Conservation (phyloP, 2,888 invertebrate genomes). For the Flexamia atlantica region DNA sequence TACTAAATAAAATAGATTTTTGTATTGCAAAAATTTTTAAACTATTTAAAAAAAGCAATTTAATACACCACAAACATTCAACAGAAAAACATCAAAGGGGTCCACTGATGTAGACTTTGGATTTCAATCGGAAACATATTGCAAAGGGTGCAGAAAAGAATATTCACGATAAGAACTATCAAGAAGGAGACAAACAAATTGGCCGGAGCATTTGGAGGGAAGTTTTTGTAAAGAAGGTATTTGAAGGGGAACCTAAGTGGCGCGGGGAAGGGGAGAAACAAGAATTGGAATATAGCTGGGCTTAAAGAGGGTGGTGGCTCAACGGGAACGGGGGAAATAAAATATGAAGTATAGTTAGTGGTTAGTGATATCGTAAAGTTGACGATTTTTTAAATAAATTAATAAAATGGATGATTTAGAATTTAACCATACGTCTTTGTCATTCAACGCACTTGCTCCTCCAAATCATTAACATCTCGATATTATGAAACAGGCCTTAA, state of each 20-base stretch:
- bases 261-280: conserved; percentile 39
- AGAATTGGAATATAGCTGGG: conserved; percentile 43
- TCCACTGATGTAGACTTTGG: background rate
- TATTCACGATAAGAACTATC: conserved; percentile 55
- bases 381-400: background rate
- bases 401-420: no score
- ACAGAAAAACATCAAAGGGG: no score
- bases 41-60: no score
- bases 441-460: no score
- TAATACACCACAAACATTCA: no score
- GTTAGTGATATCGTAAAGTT: background rate
- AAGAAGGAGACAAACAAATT: conserved; percentile 51
- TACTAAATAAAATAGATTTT: no score
- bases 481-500: no score
- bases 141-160: conserved; percentile 38
- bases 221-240: conserved; percentile 55
- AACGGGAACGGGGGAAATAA: background rate
- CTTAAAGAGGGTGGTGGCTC: conserved; percentile 4
- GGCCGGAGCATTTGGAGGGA: conserved; percentile 55
- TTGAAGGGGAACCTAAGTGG: conserved; percentile 50
- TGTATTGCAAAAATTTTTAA: no score
- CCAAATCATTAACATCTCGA: no score
- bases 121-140: conserved; percentile 31
- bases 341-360: background rate
- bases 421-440: no score